A percentile compares a stretch with the other conserved stretches of the same genome.
Evolutionary conservation across 2,888 invertebrate species (phyloP).

Genomic region (Xanthia icteritia): DNA sequence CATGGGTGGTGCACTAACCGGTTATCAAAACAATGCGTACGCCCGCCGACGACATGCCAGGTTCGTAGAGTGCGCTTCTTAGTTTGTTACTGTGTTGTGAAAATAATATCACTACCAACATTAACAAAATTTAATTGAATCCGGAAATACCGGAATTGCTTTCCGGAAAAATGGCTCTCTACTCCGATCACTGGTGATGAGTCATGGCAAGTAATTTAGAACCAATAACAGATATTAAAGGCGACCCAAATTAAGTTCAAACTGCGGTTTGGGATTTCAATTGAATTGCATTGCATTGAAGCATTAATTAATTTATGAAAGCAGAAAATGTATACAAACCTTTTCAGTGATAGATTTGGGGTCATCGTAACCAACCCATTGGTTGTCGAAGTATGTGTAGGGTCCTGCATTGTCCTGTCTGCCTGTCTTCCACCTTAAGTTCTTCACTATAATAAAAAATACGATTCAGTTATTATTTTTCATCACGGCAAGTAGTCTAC

Average conservation of each 20-base stretch:
- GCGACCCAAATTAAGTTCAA: slow-evolving; percentile 41
- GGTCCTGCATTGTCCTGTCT: slow-evolving; percentile 92
- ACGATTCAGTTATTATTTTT: not conserved
- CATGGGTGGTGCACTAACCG: too few species aligned
- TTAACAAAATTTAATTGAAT: too few species aligned
- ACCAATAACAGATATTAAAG: slow-evolving; percentile 28
- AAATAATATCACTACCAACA: too few species aligned
- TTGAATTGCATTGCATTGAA: slow-evolving; percentile 24
- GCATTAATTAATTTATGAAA: not conserved
- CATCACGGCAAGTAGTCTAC: not conserved
- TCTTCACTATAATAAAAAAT: slow-evolving; percentile 86
- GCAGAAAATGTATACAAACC: slow-evolving; percentile 73
- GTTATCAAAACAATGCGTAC: too few species aligned
- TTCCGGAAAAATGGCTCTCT: too few species aligned
- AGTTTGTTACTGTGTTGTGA: too few species aligned
- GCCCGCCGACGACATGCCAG: too few species aligned
- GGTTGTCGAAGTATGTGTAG: slow-evolving; percentile 94
- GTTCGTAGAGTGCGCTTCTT: too few species aligned
- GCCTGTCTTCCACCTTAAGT: slow-evolving; percentile 92
- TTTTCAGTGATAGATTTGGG: slow-evolving; percentile 93
- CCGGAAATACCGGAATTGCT: too few species aligned
- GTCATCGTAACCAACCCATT: slow-evolving; percentile 98
- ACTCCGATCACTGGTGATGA: too few species aligned
- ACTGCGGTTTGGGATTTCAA: slow-evolving; percentile 41
- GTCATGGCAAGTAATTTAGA: slow-evolving; percentile 42